Conservation (phyloP, 1,140 invertebrate genomes). For the Halesus radiatus region DNA sequence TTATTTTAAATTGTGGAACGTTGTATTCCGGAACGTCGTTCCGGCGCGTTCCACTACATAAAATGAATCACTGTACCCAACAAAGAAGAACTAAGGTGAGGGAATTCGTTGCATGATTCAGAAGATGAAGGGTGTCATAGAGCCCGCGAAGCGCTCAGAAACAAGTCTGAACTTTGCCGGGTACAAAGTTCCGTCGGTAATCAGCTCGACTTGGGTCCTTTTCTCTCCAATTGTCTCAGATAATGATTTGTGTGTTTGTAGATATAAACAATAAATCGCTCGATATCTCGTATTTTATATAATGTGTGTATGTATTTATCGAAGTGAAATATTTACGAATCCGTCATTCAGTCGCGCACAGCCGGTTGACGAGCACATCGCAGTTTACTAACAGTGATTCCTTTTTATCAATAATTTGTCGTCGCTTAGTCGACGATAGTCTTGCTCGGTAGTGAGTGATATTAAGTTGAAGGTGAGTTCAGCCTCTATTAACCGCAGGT, state of each 20-base stretch:
- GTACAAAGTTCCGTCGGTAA: constrained; percentile 17
- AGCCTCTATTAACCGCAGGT: no score
- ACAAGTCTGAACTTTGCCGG: constrained; percentile 11
- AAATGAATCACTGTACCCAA: no score
- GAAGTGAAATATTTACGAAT: constrained; percentile 38
- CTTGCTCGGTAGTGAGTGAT: constrained; percentile 7
- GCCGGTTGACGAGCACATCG: constrained; percentile 32
- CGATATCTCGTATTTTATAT: constrained; percentile 26
- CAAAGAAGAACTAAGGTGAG: no score
- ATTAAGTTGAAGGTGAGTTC: constrained; percentile 8
- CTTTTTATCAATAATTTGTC: constrained; percentile 6
- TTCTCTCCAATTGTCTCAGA: not conserved
- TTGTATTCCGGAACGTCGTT: no score
- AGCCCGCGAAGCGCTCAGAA: not conserved
- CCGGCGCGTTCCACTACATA: no score
- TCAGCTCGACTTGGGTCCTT: not conserved
- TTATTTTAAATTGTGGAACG: no score
- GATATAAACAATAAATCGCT: not conserved
- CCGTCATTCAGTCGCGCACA: constrained; percentile 45
- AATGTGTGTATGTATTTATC: constrained; percentile 31
- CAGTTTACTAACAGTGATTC: constrained; percentile 12
- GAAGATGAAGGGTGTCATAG: not conserved
- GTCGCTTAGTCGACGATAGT: not conserved
- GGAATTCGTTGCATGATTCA: no score
- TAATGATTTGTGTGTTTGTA: constrained; percentile 10